Evolutionary conservation across 2,888 invertebrate species (phyloP).

Genomic region (Danaus chrysippus): DNA sequence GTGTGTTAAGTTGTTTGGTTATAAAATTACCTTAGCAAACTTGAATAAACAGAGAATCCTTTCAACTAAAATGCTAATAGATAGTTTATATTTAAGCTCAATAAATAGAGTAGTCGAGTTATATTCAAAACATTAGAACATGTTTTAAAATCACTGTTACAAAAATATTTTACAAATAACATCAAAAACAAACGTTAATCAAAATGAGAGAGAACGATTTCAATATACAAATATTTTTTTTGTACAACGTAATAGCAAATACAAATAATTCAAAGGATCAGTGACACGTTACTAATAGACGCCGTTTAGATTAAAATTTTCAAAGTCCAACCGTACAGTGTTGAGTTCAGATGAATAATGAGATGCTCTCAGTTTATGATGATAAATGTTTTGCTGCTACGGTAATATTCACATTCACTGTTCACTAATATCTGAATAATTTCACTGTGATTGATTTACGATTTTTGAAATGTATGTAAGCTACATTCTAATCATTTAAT

Average conservation of each 20-base stretch:
- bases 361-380: slow-evolving; percentile 6
- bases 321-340: slow-evolving; percentile 7
- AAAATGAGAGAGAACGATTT: too few relatives aligned
- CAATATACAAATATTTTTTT: too few relatives aligned
- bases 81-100: too few relatives aligned
- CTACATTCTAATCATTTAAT: background rate
- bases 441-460: background rate
- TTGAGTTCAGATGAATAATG: slow-evolving; percentile 12
- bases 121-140: too few relatives aligned
- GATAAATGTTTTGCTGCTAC: slow-evolving; percentile 11
- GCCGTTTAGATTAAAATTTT: slow-evolving; percentile 7
- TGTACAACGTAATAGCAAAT: slow-evolving; percentile 4
- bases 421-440: slow-evolving; percentile 1
- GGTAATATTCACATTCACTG: background rate
- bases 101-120: too few relatives aligned
- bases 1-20: too few relatives aligned
- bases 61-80: too few relatives aligned
- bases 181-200: too few relatives aligned
- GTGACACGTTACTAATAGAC: background rate
- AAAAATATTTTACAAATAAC: too few relatives aligned
- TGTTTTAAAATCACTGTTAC: too few relatives aligned
- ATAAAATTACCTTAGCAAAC: too few relatives aligned
- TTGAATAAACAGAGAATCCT: too few relatives aligned
- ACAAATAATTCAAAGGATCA: background rate
- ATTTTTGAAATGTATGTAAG: background rate